phyloP scores from a whole-genome alignment of 2,888 invertebrate species.

The Catocala nupta region DNA sequence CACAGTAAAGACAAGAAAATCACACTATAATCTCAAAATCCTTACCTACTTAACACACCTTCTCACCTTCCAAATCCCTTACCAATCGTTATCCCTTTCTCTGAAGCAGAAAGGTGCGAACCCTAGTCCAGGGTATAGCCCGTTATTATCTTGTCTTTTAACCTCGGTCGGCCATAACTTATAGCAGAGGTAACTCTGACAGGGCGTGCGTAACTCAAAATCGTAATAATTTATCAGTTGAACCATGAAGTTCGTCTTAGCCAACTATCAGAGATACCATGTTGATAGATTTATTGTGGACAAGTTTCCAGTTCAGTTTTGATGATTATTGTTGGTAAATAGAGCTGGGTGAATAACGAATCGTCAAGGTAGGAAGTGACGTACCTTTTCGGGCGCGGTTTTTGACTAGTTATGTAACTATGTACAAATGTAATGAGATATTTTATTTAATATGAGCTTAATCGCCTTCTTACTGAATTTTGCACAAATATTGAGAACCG shows the following conservation, averaged over 20 bases:
- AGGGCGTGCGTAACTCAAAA: slow-evolving; percentile 51
- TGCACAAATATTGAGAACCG: no score
- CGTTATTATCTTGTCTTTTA: slow-evolving; percentile 59
- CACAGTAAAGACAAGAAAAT: no score
- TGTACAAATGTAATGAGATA: no score
- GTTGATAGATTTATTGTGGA: slow-evolving; percentile 42
- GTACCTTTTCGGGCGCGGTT: no score
- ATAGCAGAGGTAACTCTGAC: slow-evolving; percentile 41
- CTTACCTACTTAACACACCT: neutral
- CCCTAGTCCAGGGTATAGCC: slow-evolving; percentile 32
- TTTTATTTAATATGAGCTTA: no score
- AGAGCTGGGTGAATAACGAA: no score
- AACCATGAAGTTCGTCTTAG: slow-evolving; percentile 35
- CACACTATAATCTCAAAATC: neutral
- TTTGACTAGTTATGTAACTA: no score
- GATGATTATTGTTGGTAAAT: slow-evolving; percentile 12
- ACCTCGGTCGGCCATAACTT: slow-evolving; percentile 56
- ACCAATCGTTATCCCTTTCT: slow-evolving; percentile 39
- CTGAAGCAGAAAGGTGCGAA: slow-evolving; percentile 37
- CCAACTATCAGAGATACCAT: slow-evolving; percentile 30
- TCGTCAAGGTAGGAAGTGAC: no score
- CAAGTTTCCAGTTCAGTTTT: slow-evolving; percentile 13
- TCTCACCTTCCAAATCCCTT: slow-evolving; percentile 9
- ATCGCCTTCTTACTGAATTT: no score
- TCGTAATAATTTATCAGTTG: slow-evolving; percentile 55